These are phyloP conservation scores for Apodemia zela DNA, from an alignment of 2,888 invertebrate genomes.

Conservation along the genomic window DNA sequence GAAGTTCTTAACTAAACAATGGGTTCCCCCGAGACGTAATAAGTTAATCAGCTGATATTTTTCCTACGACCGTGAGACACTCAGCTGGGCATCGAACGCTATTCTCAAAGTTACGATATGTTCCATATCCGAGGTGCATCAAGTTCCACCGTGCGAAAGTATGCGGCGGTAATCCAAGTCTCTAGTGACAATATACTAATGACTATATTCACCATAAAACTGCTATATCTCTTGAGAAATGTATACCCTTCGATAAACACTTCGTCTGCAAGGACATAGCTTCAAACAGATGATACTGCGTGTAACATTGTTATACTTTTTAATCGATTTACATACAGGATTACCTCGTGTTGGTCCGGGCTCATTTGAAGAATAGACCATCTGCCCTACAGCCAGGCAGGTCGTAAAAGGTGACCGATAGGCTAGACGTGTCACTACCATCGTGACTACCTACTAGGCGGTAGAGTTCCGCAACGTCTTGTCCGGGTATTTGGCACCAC, in stretches of 20 bases:
- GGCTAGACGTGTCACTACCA: too few relatives aligned
- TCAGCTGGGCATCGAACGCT: constrained; percentile 36
- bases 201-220: constrained; percentile 11
- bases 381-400: too few relatives aligned
- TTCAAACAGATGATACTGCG: too few relatives aligned
- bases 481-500: too few relatives aligned
- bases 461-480: too few relatives aligned
- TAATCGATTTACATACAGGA: too few relatives aligned
- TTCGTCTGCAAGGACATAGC: not conserved
- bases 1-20: constrained; percentile 39
- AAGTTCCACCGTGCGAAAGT: constrained; percentile 67
- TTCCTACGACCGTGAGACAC: constrained; percentile 51
- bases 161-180: constrained; percentile 44
- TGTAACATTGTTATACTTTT: too few relatives aligned
- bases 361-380: too few relatives aligned
- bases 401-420: too few relatives aligned
- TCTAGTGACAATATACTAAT: constrained; percentile 39
- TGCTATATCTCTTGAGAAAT: constrained; percentile 5
- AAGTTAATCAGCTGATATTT: constrained; percentile 47
- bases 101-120: constrained; percentile 33
- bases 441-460: too few relatives aligned
- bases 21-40: constrained; percentile 34
- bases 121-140: constrained; percentile 46
- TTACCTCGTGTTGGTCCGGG: too few relatives aligned
- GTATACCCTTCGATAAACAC: not conserved